Evolutionary conservation across 2,888 invertebrate species (phyloP).

Genomic region (Sphinx pinastri): DNA sequence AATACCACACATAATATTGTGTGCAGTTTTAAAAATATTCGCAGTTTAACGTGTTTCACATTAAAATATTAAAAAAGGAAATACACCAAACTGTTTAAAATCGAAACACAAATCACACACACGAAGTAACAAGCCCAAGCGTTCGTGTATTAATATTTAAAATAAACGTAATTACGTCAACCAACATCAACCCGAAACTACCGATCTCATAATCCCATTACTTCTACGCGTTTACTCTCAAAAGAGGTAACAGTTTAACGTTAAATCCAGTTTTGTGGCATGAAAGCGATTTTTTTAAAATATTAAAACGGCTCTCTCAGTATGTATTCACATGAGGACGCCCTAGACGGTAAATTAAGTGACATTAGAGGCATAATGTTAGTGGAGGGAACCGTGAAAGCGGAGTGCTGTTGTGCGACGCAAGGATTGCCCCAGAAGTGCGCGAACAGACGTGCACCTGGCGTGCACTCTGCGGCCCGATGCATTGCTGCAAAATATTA

Average conservation of each 20-base stretch:
- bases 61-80: neutral
- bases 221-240: constrained; percentile 77
- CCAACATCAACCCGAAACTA: constrained; percentile 60
- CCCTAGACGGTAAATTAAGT: constrained; percentile 82
- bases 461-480: constrained; percentile 40
- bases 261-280: constrained; percentile 66
- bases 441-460: constrained; percentile 49
- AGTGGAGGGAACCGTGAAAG: constrained; percentile 74
- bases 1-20: too few relatives aligned
- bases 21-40: too few relatives aligned
- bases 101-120: constrained; percentile 13
- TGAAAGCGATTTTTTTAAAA: constrained; percentile 73
- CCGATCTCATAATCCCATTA: constrained; percentile 74
- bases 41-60: neutral
- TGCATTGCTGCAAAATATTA: constrained; percentile 47
- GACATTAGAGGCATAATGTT: constrained; percentile 81
- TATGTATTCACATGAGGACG: constrained; percentile 78
- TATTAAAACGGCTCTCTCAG: constrained; percentile 74
- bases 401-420: constrained; percentile 70
- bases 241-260: constrained; percentile 79
- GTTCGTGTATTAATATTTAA: constrained; percentile 10
- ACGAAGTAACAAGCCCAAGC: constrained; percentile 9
- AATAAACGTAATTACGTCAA: constrained; percentile 3
- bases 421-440: constrained; percentile 64
- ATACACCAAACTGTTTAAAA: neutral